Conservation (phyloP, 2,888 invertebrate genomes). For the Fragum sueziense region DNA sequence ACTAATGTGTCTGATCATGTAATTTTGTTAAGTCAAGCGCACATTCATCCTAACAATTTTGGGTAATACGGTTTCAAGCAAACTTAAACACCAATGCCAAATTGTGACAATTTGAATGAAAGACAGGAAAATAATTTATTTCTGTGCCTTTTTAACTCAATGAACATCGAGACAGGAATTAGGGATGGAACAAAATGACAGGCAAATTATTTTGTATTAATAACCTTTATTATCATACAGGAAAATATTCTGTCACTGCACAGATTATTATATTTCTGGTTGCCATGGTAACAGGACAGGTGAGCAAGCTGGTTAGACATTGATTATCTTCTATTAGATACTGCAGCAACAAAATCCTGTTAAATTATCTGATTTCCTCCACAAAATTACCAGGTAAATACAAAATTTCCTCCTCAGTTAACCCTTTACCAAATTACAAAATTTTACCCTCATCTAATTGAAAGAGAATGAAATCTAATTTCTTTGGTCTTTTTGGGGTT, state of each 20-base stretch:
- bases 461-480: too few species aligned
- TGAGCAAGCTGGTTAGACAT: conserved; percentile 10
- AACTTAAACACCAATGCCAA: too few species aligned
- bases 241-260: conserved; percentile 9
- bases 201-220: conserved; percentile 13
- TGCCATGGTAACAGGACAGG: conserved; percentile 23
- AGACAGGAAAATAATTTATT: too few species aligned
- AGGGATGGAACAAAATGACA: not conserved
- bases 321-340: conserved; percentile 20
- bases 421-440: not conserved
- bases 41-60: too few species aligned
- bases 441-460: not conserved
- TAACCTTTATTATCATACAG: conserved; percentile 4
- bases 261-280: conserved; percentile 22
- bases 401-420: conserved; percentile 13
- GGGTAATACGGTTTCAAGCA: too few species aligned
- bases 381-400: conserved; percentile 25
- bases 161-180: too few species aligned
- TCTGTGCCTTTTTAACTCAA: too few species aligned
- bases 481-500: too few species aligned
- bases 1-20: too few species aligned
- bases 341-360: conserved; percentile 18
- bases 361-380: conserved; percentile 27
- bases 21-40: too few species aligned
- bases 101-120: too few species aligned